Percentiles rank a stretch among this genome's conserved stretches.
Conservation (phyloP, 2,888 invertebrate genomes). For the Diloba caeruleocephala region DNA sequence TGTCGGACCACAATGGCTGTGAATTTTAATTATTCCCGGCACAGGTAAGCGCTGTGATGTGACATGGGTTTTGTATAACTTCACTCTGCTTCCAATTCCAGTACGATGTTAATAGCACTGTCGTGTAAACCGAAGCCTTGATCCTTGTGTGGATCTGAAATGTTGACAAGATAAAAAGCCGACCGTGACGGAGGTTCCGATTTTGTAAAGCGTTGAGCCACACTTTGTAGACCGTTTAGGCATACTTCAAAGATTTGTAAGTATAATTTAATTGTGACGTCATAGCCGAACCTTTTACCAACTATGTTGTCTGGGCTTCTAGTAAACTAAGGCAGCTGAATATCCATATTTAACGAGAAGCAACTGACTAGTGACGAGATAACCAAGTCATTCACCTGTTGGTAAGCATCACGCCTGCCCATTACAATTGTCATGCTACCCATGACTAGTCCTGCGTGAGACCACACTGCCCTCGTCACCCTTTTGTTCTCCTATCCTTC, state of each 20-base stretch:
- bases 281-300: too few relatives aligned
- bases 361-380: too few relatives aligned
- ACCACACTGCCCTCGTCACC: too few relatives aligned
- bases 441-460: too few relatives aligned
- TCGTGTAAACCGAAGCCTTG: conserved; percentile 28
- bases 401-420: too few relatives aligned
- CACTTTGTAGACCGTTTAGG: not conserved
- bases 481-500: too few relatives aligned
- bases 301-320: too few relatives aligned
- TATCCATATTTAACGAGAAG: too few relatives aligned
- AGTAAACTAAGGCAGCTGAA: too few relatives aligned
- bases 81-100: conserved; percentile 31
- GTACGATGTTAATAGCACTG: conserved; percentile 37
- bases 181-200: conserved; percentile 23
- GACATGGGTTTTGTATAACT: conserved; percentile 54
- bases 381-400: too few relatives aligned
- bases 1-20: conserved; percentile 63
- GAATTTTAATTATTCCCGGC: conserved; percentile 68
- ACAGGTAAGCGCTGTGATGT: conserved; percentile 53
- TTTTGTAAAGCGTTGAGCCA: conserved; percentile 12
- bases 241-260: not conserved
- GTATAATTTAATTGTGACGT: too few relatives aligned
- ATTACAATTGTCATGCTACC: too few relatives aligned
- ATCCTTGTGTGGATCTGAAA: conserved; percentile 13
- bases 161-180: conserved; percentile 35